These are phyloP conservation scores for Mechanitis messenoides DNA, from an alignment of 2,888 invertebrate genomes.

Conservation along the genomic window DNA sequence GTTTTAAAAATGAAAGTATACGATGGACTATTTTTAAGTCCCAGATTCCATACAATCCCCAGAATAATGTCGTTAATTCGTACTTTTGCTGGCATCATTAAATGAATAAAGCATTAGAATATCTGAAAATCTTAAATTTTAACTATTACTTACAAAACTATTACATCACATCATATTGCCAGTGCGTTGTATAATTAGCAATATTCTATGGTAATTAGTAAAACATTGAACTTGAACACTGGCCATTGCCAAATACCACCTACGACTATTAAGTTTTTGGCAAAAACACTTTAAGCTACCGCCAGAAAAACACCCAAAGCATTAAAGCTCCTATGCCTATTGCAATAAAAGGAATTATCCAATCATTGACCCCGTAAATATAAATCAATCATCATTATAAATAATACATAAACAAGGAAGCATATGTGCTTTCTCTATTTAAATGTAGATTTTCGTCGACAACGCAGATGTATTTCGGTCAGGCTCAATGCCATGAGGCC, in stretches of 20 bases:
- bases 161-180: conserved; percentile 22
- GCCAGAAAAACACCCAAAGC: conserved; percentile 23
- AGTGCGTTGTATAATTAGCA: conserved; percentile 41
- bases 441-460: conserved; percentile 22
- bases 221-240: conserved; percentile 62
- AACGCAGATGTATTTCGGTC: conserved; percentile 37
- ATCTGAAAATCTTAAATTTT: too few relatives aligned
- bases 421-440: conserved; percentile 37
- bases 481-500: conserved; percentile 70
- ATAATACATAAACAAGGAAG: conserved; percentile 49
- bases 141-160: conserved; percentile 17
- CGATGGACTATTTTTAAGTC: too few relatives aligned
- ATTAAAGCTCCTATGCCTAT: conserved; percentile 16
- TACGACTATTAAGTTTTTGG: conserved; percentile 18
- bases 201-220: conserved; percentile 49
- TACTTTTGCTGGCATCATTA: too few relatives aligned
- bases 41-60: too few relatives aligned
- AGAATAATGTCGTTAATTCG: too few relatives aligned
- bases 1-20: too few relatives aligned
- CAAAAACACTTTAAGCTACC: conserved; percentile 56
- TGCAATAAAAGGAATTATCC: too few relatives aligned
- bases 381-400: too few relatives aligned
- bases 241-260: conserved; percentile 25
- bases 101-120: neutral
- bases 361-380: too few relatives aligned